phyloP scores from a whole-genome alignment of 1,140 invertebrate species.

The Thaumatotibia leucotreta region DNA sequence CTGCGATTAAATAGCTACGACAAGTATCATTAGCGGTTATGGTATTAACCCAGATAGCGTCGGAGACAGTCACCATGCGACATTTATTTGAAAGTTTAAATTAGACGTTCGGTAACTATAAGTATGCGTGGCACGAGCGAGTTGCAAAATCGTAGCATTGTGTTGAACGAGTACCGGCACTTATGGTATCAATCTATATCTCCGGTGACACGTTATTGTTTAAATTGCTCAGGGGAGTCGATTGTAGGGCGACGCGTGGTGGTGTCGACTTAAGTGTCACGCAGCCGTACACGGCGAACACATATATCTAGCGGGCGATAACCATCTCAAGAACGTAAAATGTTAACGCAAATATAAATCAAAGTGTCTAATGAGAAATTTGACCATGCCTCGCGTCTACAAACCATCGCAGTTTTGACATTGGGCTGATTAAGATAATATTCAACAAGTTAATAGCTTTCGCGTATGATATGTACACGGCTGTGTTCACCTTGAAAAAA shows the following conservation, averaged over 20 bases:
- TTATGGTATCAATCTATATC: conserved; percentile 7
- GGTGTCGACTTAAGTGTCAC: conserved; percentile 17
- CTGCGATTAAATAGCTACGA: neutral
- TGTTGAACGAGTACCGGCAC: conserved; percentile 13
- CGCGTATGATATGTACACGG: neutral
- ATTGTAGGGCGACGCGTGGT: conserved; percentile 10
- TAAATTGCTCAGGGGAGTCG: conserved; percentile 14
- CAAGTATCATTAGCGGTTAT: conserved; percentile 18
- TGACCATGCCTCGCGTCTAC: neutral
- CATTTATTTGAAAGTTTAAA: conserved; percentile 13
- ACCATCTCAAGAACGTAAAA: conserved; percentile 18
- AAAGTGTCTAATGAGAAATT: conserved; percentile 5
- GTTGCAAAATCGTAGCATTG: conserved; percentile 15
- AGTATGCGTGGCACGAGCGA: conserved; percentile 10
- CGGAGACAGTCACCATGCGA: conserved; percentile 11
- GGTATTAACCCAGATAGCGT: conserved; percentile 22
- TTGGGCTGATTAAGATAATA: conserved; percentile 4
- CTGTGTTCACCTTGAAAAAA: neutral
- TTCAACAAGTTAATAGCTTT: neutral
- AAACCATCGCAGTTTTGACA: neutral
- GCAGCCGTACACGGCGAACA: neutral
- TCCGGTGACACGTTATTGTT: conserved; percentile 19
- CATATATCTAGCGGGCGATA: conserved; percentile 16
- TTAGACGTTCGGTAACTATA: conserved; percentile 5
- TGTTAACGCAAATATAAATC: conserved; percentile 21